Base-by-base conservation (phyloP, 2,797 vertebrate genomes). In the Babyrousa celebensis region DNA sequence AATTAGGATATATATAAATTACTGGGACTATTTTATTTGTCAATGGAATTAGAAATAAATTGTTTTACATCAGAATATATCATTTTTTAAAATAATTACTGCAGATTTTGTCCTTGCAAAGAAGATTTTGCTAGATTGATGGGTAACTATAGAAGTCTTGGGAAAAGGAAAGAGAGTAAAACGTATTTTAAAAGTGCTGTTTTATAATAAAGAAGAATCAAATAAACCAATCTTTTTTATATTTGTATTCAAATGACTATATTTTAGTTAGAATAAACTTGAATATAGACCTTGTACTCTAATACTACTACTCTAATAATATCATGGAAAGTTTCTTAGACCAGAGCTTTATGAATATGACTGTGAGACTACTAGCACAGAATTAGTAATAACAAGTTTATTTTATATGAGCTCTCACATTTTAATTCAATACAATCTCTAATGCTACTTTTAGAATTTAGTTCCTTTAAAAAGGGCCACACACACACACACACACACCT, bases 201-300 rank as follows among this genome's bases (percentile, higher is more conserved):
- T 84, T 71, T 58, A 48, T 63, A 80, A 80, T 40, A 89, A 8
- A 40, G 32, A 78, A 85, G 25, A 95, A 78, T 77, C 78, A 79
- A 85, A 6, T 56, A 89, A 84, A 58, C 2, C 5, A 3, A 67
- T 36, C 9, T 17, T 56, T 40, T 89, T 79, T 20, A 40, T 15
- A 71, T 87, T 78, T 52, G 2, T 40, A 68, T 67, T n/a, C 68
- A 92, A 62, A 75, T 80, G 9, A 80, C 10, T 80, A 40, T 32
- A 74, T 82, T 87, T 87, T 84, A 58, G 60, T 88, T 83, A 84
- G 6, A 6, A 88, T 92, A 79, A 67, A 58, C 25, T 20, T 60
- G 11, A 77, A 89, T 84, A 58, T 17, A 91, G 29, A 62, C 20
- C n/a, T n/a, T 23, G 20, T 58, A 67, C 62, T 52, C 21, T 43